Evolutionary conservation across 30 jellyfish, hydroid and myxozoan genomes (phyloP), one percentile per base, ranked within the genome.

Genomic region (Sanderia malayensis): DNA sequence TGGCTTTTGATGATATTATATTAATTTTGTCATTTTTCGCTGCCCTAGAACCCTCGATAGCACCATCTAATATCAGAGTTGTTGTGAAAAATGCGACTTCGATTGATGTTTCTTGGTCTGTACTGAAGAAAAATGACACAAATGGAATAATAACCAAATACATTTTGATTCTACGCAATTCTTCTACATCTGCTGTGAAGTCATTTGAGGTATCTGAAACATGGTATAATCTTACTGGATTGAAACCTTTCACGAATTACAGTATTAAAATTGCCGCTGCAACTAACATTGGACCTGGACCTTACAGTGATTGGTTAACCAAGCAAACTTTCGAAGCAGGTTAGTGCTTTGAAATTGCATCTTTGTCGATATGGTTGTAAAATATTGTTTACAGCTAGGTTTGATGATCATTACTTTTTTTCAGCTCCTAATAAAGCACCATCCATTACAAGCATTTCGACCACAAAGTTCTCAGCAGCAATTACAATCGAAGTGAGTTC

Each of bases 201-300:
- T 18, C 45, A 20, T 2, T 57, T 17, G 24, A 58, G 22, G 85
- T 58, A 4, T 53, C 67, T 6, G 25, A 17, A 1, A 47, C 29
- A 21, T 17, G 46, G 6, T 17, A 17, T 11, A 45, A 31, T 29
- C 71, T 64, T 41, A 71, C 0, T 18, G 87, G 72, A 25, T 22
- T 83, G 34, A 52, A 58, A 55, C 80, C 95, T 24, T 62, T 30
- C 31, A 46, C 87, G 2, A 83, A 83, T 47, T 83, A 83, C 63
- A 61, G 85, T 28, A 34, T 83, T 4, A 17, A 0, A 24, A 71
- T 83, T 1, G 95, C 95, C 24, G 95, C 87, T 17, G 83, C 53
- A 1, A 83, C 72, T 55, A 30, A 27, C 31, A 58, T 31, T 20
- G 86, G 86, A 4, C 13, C 45, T 59, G 94, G 94, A 49, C 64